Percentiles rank a stretch among this genome's conserved stretches.
These are phyloP conservation scores for Podabrus alpinus DNA, from an alignment of 2,888 invertebrate genomes.

Conservation along the genomic window DNA sequence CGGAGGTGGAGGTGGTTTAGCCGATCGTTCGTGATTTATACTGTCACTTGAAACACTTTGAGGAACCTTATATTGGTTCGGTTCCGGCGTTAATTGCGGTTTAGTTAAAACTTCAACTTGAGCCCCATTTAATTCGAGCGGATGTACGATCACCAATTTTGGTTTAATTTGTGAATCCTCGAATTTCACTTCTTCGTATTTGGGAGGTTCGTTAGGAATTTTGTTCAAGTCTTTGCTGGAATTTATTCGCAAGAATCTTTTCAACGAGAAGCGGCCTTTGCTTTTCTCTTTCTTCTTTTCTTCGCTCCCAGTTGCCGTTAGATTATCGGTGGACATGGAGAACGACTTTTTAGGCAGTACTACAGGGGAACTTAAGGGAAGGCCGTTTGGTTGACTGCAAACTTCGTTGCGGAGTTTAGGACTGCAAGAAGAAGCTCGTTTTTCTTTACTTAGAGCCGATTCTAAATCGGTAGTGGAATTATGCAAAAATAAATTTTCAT, in stretches of 20 bases:
- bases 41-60: slow-evolving; percentile 4
- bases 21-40: slow-evolving; percentile 30
- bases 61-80: not conserved
- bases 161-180: slow-evolving; percentile 69
- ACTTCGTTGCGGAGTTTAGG: slow-evolving; percentile 62
- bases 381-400: slow-evolving; percentile 48
- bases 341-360: slow-evolving; percentile 71
- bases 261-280: slow-evolving; percentile 76
- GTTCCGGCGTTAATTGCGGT: slow-evolving; percentile 39
- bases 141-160: slow-evolving; percentile 85
- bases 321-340: slow-evolving; percentile 76
- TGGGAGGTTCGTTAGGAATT: slow-evolving; percentile 57
- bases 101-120: slow-evolving; percentile 74
- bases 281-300: slow-evolving; percentile 69
- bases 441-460: slow-evolving; percentile 63
- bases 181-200: slow-evolving; percentile 61
- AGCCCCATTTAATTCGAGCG: slow-evolving; percentile 80
- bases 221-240: slow-evolving; percentile 72
- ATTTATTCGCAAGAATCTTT: slow-evolving; percentile 81
- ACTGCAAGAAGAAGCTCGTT: slow-evolving; percentile 67
- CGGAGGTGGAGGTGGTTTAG: slow-evolving; percentile 71
- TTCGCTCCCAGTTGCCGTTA: slow-evolving; percentile 54
- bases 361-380: slow-evolving; percentile 58
- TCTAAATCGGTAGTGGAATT: slow-evolving; percentile 63
- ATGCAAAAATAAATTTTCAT: slow-evolving; percentile 62